Evolutionary conservation across 2,888 invertebrate species (phyloP).

Genomic region (Bombyx huttoni): DNA sequence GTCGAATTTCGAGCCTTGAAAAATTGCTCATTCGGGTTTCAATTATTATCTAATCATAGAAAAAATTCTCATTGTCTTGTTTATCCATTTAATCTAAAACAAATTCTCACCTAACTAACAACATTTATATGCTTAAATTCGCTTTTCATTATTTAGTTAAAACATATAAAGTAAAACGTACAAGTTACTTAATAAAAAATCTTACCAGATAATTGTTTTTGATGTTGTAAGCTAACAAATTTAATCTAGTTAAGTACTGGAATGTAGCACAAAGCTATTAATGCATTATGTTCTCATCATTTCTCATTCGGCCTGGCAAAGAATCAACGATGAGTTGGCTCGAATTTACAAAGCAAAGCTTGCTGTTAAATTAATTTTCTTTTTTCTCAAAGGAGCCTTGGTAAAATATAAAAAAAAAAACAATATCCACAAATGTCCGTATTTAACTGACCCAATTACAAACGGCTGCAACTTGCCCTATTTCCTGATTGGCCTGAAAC

Average conservation of each 20-base stretch:
- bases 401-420: background rate
- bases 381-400: background rate
- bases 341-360: background rate
- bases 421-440: constrained; percentile 21
- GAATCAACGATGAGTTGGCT: constrained; percentile 3
- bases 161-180: too few species aligned
- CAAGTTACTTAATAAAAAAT: background rate
- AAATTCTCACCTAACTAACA: too few species aligned
- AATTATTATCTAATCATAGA: too few species aligned
- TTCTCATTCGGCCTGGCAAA: background rate
- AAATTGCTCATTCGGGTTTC: too few species aligned
- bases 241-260: background rate
- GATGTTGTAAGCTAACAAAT: background rate
- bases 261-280: background rate
- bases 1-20: too few species aligned
- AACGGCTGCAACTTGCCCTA: constrained; percentile 55
- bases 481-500: constrained; percentile 35
- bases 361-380: background rate
- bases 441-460: constrained; percentile 50
- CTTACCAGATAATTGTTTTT: background rate
- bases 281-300: background rate
- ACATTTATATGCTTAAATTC: too few species aligned
- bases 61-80: too few species aligned
- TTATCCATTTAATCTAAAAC: too few species aligned
- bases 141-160: too few species aligned